phyloP scores from a whole-genome alignment of 2,797 vertebrate genomes.

The Helicolenus hilgendorfi region DNA sequence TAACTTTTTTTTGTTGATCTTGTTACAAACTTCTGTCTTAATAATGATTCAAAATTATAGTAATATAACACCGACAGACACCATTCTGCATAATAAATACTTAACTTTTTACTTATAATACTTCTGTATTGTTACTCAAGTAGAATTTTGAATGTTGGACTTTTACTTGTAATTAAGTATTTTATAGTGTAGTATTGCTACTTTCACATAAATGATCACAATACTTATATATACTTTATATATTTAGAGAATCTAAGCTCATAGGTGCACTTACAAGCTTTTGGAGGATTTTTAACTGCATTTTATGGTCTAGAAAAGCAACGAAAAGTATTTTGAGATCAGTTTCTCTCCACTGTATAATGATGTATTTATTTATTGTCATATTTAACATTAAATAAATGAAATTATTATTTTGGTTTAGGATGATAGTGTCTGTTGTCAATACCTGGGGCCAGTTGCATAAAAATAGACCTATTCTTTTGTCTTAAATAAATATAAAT shows the following conservation, averaged over 20 bases:
- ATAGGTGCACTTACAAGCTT: background rate
- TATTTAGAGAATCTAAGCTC: background rate
- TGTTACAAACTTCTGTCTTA: background rate
- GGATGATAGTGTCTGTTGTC: background rate
- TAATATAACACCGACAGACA: no score
- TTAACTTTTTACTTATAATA: no score
- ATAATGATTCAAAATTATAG: background rate
- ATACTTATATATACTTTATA: background rate
- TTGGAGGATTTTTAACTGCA: background rate
- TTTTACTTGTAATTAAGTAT: background rate
- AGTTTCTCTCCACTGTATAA: background rate
- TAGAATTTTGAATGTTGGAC: fast-evolving
- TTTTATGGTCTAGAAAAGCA: background rate
- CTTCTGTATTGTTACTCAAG: no score
- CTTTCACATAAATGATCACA: background rate
- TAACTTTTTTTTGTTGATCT: background rate
- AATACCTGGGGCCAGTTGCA: no score
- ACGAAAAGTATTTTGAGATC: background rate
- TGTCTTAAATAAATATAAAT: no score
- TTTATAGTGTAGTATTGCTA: background rate
- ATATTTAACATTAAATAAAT: background rate
- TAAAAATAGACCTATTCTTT: no score
- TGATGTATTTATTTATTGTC: background rate
- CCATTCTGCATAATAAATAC: no score
- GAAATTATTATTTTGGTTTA: background rate